These are phyloP conservation scores for Octopus bimaculoides DNA, from an alignment of 1,140 invertebrate genomes.

Conservation along the genomic window DNA sequence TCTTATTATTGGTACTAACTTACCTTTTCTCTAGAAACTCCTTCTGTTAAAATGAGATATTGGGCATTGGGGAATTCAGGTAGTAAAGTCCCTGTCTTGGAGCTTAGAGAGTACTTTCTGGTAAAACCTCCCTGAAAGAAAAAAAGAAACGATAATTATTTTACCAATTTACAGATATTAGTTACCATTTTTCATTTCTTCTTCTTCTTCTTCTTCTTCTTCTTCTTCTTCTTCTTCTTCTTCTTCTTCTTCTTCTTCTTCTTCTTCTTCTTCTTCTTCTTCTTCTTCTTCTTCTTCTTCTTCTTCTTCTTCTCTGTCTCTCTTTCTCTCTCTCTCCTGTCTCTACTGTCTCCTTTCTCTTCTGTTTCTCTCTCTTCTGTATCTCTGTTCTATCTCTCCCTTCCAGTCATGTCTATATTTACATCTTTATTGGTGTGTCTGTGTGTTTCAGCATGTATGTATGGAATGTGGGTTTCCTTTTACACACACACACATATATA, in stretches of 20 bases:
- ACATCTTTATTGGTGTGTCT: no score
- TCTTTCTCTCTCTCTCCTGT: background rate
- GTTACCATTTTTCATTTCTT: no score
- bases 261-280: background rate
- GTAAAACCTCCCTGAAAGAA: conserved; percentile 49
- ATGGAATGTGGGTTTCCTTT: no score
- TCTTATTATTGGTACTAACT: background rate
- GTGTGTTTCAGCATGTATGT: no score
- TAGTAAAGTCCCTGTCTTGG: conserved; percentile 53
- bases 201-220: no score
- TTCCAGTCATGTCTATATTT: no score
- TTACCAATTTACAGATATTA: no score
- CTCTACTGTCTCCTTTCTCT: background rate
- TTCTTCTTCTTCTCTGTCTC: background rate
- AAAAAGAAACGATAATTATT: background rate
- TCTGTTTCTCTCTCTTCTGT: conserved; percentile 3
- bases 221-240: no score
- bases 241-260: background rate
- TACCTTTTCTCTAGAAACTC: conserved; percentile 46
- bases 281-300: no score
- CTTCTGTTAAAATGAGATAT: conserved; percentile 45
- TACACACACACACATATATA: background rate
- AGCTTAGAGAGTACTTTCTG: conserved; percentile 51
- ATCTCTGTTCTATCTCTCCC: background rate
- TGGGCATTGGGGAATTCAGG: conserved; percentile 52